These are phyloP conservation scores for Rhinophrynus dorsalis DNA, from an alignment of 2,797 vertebrate species.

Conservation along the genomic window DNA sequence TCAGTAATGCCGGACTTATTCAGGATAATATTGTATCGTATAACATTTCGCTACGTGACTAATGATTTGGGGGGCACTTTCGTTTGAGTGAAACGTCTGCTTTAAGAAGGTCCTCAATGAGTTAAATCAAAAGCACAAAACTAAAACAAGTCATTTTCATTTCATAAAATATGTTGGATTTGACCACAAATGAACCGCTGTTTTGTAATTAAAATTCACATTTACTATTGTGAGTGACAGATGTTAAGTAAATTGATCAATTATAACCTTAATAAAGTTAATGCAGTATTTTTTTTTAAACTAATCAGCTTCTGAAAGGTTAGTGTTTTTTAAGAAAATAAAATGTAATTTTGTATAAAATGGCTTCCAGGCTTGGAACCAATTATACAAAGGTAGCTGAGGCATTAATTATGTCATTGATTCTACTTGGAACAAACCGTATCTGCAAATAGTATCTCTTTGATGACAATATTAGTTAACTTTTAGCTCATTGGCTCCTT, in stretches of 20 bases:
- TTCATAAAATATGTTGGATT: background rate
- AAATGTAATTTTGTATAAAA: conserved; percentile 38
- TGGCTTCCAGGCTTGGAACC: conserved; percentile 12
- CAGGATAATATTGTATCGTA: too few species aligned
- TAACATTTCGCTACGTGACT: too few species aligned
- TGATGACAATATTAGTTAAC: background rate
- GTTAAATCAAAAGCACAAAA: too few species aligned
- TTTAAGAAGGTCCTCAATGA: too few species aligned
- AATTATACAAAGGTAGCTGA: conserved; percentile 26
- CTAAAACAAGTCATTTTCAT: too few species aligned
- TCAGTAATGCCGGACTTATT: too few species aligned
- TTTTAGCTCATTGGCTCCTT: conserved; percentile 25
- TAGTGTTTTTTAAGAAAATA: conserved; percentile 37
- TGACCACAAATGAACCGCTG: background rate
- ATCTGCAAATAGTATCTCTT: background rate
- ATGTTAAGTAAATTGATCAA: conserved; percentile 13
- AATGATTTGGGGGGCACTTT: too few species aligned
- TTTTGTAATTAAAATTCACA: conserved; percentile 14
- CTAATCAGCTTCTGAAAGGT: conserved; percentile 35
- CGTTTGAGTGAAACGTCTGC: too few species aligned
- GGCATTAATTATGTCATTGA: conserved; percentile 34
- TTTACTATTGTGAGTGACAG: background rate
- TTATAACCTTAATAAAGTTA: background rate
- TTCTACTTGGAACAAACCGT: background rate
- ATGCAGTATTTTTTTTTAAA: conserved; percentile 19